Evolutionary conservation across 2,113 vertebrate genomes (phyloP).

Genomic region (Limanda limanda): DNA sequence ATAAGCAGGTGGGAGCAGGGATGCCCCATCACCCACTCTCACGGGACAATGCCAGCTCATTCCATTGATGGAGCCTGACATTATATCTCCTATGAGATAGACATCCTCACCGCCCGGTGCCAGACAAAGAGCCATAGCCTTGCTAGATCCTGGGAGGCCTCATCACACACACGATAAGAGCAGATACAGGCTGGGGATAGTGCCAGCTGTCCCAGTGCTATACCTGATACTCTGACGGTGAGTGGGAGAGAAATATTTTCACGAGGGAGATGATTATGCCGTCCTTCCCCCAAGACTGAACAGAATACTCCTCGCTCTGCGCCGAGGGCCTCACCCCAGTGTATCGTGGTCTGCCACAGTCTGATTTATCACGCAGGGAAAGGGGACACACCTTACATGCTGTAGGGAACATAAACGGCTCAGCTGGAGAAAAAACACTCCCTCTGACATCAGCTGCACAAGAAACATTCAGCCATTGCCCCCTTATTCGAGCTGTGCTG

Average conservation of each 20-base stretch:
- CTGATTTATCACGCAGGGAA: conserved; percentile 69
- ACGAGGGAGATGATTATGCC: conserved; percentile 40
- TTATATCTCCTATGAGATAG: conserved; percentile 19
- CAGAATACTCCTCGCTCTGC: conserved; percentile 59
- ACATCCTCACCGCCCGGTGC: conserved; percentile 6
- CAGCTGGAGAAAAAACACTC: conserved; percentile 51
- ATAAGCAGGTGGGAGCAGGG: conserved; percentile 54
- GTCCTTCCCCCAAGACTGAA: conserved; percentile 33
- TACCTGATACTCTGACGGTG: conserved; percentile 19
- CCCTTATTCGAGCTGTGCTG: background rate
- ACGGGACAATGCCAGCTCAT: conserved; percentile 36
- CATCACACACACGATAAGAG: conserved; percentile 14
- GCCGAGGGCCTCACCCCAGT: conserved; percentile 51
- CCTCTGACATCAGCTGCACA: conserved; percentile 34
- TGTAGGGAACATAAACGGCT: conserved; percentile 50
- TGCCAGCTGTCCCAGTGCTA: conserved; percentile 19
- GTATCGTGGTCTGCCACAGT: conserved; percentile 54
- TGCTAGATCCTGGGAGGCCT: conserved; percentile 34
- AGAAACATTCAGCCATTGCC: conserved; percentile 4
- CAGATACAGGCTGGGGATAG: conserved; percentile 45
- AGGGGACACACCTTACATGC: conserved; percentile 64
- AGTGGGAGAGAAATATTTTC: conserved; percentile 38
- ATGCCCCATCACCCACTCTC: conserved; percentile 39
- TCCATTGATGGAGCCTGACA: conserved; percentile 32
- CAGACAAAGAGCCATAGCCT: conserved; percentile 39